Base-by-base conservation (phyloP, 2,888 invertebrate genomes). In the Parnassius apollo region DNA sequence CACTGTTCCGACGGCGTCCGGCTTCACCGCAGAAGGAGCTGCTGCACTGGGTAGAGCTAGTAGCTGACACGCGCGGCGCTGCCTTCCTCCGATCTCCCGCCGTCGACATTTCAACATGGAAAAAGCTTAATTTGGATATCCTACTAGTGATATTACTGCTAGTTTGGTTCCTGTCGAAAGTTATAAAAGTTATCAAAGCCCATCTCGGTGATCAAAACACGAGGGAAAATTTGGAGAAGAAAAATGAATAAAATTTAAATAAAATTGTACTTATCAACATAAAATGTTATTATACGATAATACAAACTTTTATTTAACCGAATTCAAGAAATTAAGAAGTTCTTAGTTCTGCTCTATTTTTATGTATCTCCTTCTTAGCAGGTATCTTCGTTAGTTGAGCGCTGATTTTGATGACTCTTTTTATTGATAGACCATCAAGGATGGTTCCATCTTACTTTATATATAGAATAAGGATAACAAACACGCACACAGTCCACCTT, bases 141-240 rank as follows among this genome's bases (percentile, higher is more conserved):
- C 60, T 77, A 0, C 66, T 70, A 0, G 49, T 80, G 13, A 9
- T 71, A 0, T 18, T 73, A 10, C 61, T 82, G 67, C n/a, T 78
- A 3, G 51, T 75, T 10, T 85, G 83, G 84, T 82, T 85, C 69
- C 57, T 80, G 4, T 70, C 76, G 2, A 84, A 83, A 61, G 77
- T 84, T 0, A 35, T 74, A 0, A 85, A 80, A 59, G 65, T 82
- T 1, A 64, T 81, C 18, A 75, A 71, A 62, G 77, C 72, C 2
- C 77, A 83, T 65, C 74, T 77, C 70, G 65, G 70, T 11, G 12
- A 48, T 45, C 68, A 72, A 18, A 72, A 73, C 12, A 62, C 60
- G 1, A 66, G 69, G 3, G 65, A 67, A 11, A 71, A 69, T n/a
- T 76, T 74, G 53, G 79, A 78, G 52, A 72, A 69, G 52, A 66